These are phyloP conservation scores for Geotrupes spiniger DNA, from an alignment of 2,888 invertebrate genomes.

Conservation along the genomic window DNA sequence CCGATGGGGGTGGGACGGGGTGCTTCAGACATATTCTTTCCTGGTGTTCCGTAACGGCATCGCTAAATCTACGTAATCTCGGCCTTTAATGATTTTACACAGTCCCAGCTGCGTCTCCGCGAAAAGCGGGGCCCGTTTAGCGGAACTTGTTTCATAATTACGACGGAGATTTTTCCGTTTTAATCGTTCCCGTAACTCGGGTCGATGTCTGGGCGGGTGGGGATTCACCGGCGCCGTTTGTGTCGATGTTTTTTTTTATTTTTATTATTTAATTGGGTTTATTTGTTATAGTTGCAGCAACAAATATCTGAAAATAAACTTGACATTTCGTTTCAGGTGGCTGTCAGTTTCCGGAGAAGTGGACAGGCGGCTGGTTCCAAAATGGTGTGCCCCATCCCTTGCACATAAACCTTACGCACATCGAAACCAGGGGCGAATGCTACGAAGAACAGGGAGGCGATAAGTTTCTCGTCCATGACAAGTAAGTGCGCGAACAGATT, in stretches of 20 bases:
- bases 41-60: conserved; percentile 25
- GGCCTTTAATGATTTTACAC: conserved; percentile 16
- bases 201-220: no score
- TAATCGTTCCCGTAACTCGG: no score
- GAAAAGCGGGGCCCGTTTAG: conserved; percentile 9
- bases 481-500: conserved; percentile 51
- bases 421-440: conserved; percentile 67
- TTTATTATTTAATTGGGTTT: no score
- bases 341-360: conserved; percentile 66
- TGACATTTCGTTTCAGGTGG: conserved; percentile 65
- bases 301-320: no score
- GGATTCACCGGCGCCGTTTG: no score
- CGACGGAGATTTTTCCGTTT: no score
- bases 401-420: conserved; percentile 61
- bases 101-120: conserved; percentile 27
- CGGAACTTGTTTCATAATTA: no score
- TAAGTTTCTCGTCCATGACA: conserved; percentile 65
- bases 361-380: conserved; percentile 75
- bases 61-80: conserved; percentile 34
- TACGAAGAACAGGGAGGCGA: conserved; percentile 63
- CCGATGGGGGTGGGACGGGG: no score
- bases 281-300: no score
- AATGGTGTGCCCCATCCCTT: conserved; percentile 62
- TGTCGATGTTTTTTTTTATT: no score
- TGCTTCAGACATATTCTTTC: no score